Conservation (phyloP, 2,797 vertebrate genomes). For the Arctocebus calabarensis region DNA sequence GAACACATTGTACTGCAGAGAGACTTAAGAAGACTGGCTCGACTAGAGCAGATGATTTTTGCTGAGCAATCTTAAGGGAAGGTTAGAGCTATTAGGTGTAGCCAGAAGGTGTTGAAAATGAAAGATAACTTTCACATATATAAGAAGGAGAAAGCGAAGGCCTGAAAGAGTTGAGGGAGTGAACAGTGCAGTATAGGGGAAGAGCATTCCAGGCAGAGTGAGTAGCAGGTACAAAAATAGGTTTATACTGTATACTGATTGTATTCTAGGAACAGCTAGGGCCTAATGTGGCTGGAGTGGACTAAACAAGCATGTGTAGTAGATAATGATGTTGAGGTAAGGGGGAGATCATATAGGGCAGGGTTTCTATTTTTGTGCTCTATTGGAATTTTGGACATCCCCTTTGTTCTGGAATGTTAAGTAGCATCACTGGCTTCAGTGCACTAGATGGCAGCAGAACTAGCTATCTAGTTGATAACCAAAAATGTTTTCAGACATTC, state of each 20-base stretch:
- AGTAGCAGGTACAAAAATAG: not conserved
- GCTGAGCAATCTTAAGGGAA: slow-evolving; percentile 28
- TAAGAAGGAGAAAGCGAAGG: slow-evolving; percentile 11
- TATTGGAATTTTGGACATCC: not conserved
- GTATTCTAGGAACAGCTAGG: not conserved
- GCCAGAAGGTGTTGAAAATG: slow-evolving; percentile 43
- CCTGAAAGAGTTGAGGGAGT: not conserved
- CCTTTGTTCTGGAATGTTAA: not conserved
- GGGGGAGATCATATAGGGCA: not conserved
- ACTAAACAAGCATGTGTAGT: not conserved
- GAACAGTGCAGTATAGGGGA: not conserved
- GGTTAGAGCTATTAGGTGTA: not conserved
- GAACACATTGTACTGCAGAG: not conserved
- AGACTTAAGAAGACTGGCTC: not conserved
- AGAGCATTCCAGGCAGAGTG: not conserved
- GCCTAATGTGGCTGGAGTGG: not conserved
- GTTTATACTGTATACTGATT: not conserved
- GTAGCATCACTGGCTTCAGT: not conserved
- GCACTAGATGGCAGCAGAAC: not conserved
- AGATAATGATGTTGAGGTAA: not conserved
- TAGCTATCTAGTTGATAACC: not conserved
- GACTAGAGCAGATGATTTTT: slow-evolving; percentile 44
- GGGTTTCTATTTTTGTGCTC: not conserved
- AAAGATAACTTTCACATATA: slow-evolving; percentile 1
- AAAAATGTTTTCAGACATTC: slow-evolving; percentile 1